phyloP scores from a whole-genome alignment of 2,113 vertebrate genomes.

The Gadus chalcogrammus region DNA sequence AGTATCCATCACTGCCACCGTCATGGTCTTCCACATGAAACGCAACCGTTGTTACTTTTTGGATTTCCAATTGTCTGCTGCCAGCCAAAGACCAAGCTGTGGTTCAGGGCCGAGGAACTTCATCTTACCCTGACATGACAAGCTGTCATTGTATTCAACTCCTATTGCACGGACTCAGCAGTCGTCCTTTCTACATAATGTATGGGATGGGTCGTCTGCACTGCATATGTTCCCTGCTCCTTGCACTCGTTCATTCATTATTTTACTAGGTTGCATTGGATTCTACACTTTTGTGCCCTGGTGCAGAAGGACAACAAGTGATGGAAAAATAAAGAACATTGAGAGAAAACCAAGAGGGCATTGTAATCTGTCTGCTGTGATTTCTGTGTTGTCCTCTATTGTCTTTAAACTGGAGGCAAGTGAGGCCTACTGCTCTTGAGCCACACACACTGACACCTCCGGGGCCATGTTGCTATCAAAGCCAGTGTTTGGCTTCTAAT shows the following conservation, averaged over 20 bases:
- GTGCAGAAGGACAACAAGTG: slow-evolving; percentile 34
- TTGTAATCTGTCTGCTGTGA: slow-evolving; percentile 41
- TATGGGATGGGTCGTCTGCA: slow-evolving; percentile 41
- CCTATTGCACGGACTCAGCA: slow-evolving; percentile 33
- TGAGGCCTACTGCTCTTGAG: slow-evolving; percentile 44
- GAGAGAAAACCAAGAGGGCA: slow-evolving; percentile 15
- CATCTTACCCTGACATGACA: slow-evolving; percentile 49
- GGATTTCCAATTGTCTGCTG: slow-evolving; percentile 24
- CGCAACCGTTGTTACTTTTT: slow-evolving; percentile 4
- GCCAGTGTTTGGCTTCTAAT: slow-evolving; percentile 55
- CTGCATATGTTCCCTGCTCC: slow-evolving; percentile 46
- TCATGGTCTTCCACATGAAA: neutral
- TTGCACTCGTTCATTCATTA: slow-evolving; percentile 15
- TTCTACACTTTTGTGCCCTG: slow-evolving; percentile 28
- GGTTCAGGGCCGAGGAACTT: slow-evolving; percentile 19
- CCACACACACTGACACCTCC: slow-evolving; percentile 24
- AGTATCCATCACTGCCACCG: slow-evolving; percentile 9
- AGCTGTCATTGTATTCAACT: slow-evolving; percentile 52
- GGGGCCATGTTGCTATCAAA: slow-evolving; percentile 58
- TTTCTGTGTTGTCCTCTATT: slow-evolving; percentile 33
- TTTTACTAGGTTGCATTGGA: slow-evolving; percentile 19
- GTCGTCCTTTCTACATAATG: slow-evolving; percentile 52
- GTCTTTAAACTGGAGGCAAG: slow-evolving; percentile 37
- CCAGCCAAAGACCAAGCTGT: slow-evolving; percentile 12
- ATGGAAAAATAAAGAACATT: slow-evolving; percentile 28